Conservation (phyloP, 1,140 invertebrate genomes). For the Odontomachus brunneus region DNA sequence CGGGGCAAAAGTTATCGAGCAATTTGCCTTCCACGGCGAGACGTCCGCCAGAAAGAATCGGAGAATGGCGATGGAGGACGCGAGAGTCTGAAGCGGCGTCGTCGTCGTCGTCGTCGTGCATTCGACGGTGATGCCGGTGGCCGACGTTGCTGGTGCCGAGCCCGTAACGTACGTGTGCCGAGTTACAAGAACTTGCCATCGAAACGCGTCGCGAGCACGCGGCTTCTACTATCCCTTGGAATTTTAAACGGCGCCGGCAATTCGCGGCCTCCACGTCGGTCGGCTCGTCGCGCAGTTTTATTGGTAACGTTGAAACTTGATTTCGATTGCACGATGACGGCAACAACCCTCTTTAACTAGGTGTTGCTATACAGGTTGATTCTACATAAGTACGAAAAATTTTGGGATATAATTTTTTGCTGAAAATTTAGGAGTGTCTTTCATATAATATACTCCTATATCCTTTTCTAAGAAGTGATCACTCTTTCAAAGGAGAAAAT, state of each 20-base stretch:
- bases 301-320: slow-evolving; percentile 35
- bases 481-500: too few species aligned
- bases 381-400: too few species aligned
- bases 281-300: background rate
- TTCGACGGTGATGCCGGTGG: slow-evolving; percentile 17
- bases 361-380: background rate
- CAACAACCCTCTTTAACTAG: too few species aligned
- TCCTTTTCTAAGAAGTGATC: too few species aligned
- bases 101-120: slow-evolving; percentile 13
- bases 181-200: slow-evolving; percentile 44
- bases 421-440: too few species aligned
- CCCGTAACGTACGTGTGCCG: slow-evolving; percentile 32
- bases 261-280: background rate
- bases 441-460: too few species aligned
- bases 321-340: background rate
- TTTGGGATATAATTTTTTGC: too few species aligned
- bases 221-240: slow-evolving; percentile 30
- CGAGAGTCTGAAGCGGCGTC: background rate
- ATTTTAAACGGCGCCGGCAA: slow-evolving; percentile 41
- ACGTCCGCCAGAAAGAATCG: slow-evolving; percentile 28
- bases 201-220: slow-evolving; percentile 1
- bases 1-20: slow-evolving; percentile 63
- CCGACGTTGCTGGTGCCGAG: background rate
- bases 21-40: slow-evolving; percentile 61
- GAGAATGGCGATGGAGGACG: background rate